phyloP scores from a whole-genome alignment of 2,888 invertebrate species.

The Apantesis nais region DNA sequence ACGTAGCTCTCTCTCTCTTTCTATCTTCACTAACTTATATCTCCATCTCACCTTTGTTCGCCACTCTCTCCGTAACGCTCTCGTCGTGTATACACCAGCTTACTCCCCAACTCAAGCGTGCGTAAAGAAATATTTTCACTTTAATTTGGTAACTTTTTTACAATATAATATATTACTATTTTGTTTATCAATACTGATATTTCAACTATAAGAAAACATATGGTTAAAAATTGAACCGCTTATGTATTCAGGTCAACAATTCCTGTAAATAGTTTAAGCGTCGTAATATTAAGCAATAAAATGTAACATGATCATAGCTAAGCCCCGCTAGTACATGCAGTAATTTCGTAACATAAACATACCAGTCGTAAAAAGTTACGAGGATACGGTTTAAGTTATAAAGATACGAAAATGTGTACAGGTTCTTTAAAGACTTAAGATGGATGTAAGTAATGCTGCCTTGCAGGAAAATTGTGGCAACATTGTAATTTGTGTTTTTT shows the following conservation, averaged over 20 bases:
- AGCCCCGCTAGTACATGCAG: conserved; percentile 24
- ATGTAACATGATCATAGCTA: conserved; percentile 32
- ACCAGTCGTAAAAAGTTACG: conserved; percentile 43
- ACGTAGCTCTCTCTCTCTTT: no score
- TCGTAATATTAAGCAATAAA: conserved; percentile 32
- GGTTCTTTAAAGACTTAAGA: conserved; percentile 25
- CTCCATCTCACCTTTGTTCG: no score
- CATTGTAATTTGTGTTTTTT: neutral
- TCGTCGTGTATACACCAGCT: no score
- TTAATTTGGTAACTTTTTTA: neutral
- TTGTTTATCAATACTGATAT: no score
- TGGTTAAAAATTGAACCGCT: conserved; percentile 9
- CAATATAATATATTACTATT: neutral
- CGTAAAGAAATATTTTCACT: no score
- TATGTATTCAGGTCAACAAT: neutral
- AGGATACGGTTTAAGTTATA: conserved; percentile 30
- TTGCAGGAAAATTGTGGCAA: conserved; percentile 3
- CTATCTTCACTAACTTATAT: no score
- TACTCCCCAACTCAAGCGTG: no score
- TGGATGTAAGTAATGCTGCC: neutral
- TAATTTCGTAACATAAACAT: conserved; percentile 38
- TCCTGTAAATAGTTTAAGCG: conserved; percentile 11
- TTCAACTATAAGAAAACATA: neutral
- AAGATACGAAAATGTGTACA: conserved; percentile 34
- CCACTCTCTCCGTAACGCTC: no score